Base-by-base conservation (phyloP, 1,140 invertebrate species). In the Cherax destructor region DNA sequence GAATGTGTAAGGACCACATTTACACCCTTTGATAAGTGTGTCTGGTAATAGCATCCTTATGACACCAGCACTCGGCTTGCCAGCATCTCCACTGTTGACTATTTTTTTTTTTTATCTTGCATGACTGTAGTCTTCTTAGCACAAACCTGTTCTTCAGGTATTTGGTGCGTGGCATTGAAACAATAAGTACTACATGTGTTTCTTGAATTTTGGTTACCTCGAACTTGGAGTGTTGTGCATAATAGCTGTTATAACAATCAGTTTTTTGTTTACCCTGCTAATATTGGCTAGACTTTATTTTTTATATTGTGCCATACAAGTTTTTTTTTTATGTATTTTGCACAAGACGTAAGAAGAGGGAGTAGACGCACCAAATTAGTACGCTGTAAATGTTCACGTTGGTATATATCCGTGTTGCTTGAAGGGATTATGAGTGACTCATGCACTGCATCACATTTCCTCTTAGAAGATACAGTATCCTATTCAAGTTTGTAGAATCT, bases 91-190 rank as follows among this genome's bases (percentile, higher is more conserved):
- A 78, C 49, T 61, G 47, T 47, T 88, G 87, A 83, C 61, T 72
- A 88, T 78, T 74, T 74, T n/a, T 56, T 88, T 80, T 61, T 74
- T 74, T 11, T 56, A 74, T 72, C 79, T 61, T 88, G 87, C 87
- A 88, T 88, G 87, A 81, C 77, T 88, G 87, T 88, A 88, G 87
- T 83, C 65, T 88, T 74, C 65, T 81, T 88, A 81, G 78, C 47
- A 52, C n/a, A 72, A 52, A 88, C 47, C 87, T 81, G 50, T 88
- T 81, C 18, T 72, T 61, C 47, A 79, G 49, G 30, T 81, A 80
- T 72, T 59, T 52, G 18, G 59, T 88, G 65, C 69, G 30, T 69
- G 30, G 81, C 59, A 83, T n/a, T 65, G 81, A 83, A 74, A 5
- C n/a, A 30, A 83, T 69, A 21, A 83, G 56, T 81, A 61, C 49